Evolutionary conservation across 1,140 invertebrate species (phyloP), one percentile per base, ranked within the genome.

Genomic region (Cylas formicarius): DNA sequence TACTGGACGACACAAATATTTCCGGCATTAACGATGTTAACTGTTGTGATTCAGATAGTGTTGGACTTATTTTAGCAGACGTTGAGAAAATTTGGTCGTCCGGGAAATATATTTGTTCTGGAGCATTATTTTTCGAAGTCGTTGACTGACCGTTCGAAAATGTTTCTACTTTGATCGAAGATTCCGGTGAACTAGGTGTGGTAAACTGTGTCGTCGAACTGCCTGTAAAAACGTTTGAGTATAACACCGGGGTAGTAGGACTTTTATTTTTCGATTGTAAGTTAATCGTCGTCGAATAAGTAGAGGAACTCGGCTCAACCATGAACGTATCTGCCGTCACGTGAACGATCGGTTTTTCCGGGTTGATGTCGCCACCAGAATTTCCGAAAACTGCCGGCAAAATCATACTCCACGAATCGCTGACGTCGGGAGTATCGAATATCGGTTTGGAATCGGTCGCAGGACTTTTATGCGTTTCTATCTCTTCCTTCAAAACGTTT

Each of bases 391-490:
- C 81, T 1, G 81, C 79, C 1, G 84, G 83, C 33, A 88, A 66
- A 44, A 88, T 84, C 41, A 82, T 76, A 38, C 78, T 84, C 85
- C 85, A 88, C n/a, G 81, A 73, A 55, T 81, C 66, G 37, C 81
- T 74, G 44, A 84, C 72, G 64, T 86, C 74, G 27, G 81, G 78
- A 3, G 78, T 80, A 55, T 80, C 78, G 10, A 80, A 62, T 1
- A 78, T 69, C 0, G 68, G 64, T 26, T 65, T 67, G 21, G 66
- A 64, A 9, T 76, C 69, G 20, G 72, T 60, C 16, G 58, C 41
- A 41, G 67, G 60, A 11, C 68, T 67, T 57, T 73, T 78, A 35
- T 75, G 69, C 3, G 72, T 72, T 56, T 78, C 77, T 61, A 87
- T 76, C 68, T 87, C 82, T 27, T 78, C 76, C 67, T 84, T 85